These are phyloP conservation scores for Hoplostethus mediterraneus DNA, from an alignment of 2,797 vertebrate species.

Conservation along the genomic window DNA sequence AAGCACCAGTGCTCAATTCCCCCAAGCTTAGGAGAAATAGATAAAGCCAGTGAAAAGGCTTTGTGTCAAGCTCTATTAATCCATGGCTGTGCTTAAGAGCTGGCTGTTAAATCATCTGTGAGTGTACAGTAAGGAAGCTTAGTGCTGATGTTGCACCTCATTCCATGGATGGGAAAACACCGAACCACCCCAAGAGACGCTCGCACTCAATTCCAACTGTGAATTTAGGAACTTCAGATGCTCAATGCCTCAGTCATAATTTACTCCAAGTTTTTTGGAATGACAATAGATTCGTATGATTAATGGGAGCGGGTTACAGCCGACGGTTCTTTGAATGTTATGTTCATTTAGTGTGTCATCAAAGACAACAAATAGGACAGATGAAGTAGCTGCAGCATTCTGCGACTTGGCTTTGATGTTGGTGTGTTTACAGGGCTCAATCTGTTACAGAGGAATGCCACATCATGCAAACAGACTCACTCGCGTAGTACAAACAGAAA, in stretches of 20 bases:
- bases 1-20: conserved; percentile 67
- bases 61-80: conserved; percentile 82
- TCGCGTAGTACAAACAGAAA: neutral
- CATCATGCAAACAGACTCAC: neutral
- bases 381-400: conserved; percentile 10
- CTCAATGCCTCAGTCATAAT: conserved; percentile 19
- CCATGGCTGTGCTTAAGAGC: conserved; percentile 72
- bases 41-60: conserved; percentile 79
- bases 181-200: conserved; percentile 56
- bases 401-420: conserved; percentile 14
- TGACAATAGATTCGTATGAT: conserved; percentile 20
- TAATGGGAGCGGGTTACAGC: conserved; percentile 24
- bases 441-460: conserved; percentile 12
- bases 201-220: conserved; percentile 40
- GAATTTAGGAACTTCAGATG: conserved; percentile 35
- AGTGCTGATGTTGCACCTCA: conserved; percentile 79
- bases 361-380: conserved; percentile 22
- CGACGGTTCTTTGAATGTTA: conserved; percentile 22
- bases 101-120: conserved; percentile 79
- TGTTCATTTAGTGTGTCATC: conserved; percentile 45
- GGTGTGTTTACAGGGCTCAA: conserved; percentile 17
- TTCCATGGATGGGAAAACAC: conserved; percentile 71
- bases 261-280: conserved; percentile 8
- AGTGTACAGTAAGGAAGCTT: conserved; percentile 71
- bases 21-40: conserved; percentile 65